Conservation (phyloP, 2,113 vertebrate species). For the Ailurus styani region DNA sequence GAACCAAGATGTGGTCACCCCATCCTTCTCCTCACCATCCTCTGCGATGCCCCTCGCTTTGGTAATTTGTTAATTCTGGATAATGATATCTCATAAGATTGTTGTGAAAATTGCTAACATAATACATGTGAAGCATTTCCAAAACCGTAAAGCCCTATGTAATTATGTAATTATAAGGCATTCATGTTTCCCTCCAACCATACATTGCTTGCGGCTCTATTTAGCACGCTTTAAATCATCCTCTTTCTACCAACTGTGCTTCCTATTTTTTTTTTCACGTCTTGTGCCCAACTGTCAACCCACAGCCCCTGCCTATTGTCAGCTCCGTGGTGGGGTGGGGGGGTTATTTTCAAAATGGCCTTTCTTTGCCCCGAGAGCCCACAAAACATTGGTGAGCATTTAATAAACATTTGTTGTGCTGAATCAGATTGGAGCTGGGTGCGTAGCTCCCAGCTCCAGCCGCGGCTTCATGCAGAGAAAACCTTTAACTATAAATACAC, state of each 20-base stretch:
- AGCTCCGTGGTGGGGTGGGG: fast-evolving
- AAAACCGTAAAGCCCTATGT: neutral
- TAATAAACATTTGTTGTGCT: too few relatives aligned
- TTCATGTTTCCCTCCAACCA: neutral
- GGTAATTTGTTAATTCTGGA: neutral
- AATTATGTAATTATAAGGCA: neutral
- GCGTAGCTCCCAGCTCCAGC: neutral
- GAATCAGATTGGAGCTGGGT: fast-evolving
- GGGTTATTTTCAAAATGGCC: neutral
- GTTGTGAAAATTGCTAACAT: neutral
- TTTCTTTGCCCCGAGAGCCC: neutral
- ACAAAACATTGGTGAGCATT: neutral
- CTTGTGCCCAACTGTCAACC: fast-evolving
- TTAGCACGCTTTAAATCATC: neutral
- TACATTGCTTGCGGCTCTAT: neutral
- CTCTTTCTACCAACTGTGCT: neutral
- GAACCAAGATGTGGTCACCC: neutral
- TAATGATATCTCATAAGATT: neutral
- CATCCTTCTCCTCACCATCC: fast-evolving
- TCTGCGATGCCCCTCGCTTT: neutral
- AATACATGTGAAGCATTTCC: neutral
- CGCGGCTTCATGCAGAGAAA: neutral
- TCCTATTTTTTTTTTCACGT: fast-evolving
- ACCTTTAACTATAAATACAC: fast-evolving
- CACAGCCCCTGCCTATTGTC: fast-evolving